These are phyloP conservation scores for Chrysaora quinquecirrha DNA, from an alignment of 30 jellyfish, hydroid and myxozoan genomes.

Conservation along the genomic window DNA sequence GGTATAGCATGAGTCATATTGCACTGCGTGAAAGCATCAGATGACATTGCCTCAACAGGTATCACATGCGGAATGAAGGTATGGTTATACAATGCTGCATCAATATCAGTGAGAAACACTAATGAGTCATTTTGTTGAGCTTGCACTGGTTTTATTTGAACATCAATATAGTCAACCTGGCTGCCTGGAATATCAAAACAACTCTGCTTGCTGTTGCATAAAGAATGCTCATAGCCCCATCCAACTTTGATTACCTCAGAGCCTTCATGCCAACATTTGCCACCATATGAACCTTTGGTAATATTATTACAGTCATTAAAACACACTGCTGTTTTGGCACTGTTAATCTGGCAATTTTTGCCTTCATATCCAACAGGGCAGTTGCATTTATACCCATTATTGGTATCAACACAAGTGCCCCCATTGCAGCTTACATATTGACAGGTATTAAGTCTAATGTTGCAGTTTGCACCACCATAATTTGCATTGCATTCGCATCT, in stretches of 20 bases:
- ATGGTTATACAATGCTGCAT: constrained; percentile 72
- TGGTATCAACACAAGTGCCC: constrained; percentile 75
- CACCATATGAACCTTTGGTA: constrained; percentile 48
- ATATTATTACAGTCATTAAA: constrained; percentile 43
- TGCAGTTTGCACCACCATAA: constrained; percentile 82
- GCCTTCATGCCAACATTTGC: constrained; percentile 92
- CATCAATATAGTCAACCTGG: constrained; percentile 70
- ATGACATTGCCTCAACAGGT: constrained; percentile 77
- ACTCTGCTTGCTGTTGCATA: constrained; percentile 83
- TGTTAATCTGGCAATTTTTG: constrained; percentile 79
- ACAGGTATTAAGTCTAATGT: constrained; percentile 65
- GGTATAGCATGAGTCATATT: constrained; percentile 81
- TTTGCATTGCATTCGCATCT: constrained; percentile 88
- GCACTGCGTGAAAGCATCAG: constrained; percentile 78
- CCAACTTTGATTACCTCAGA: constrained; percentile 81
- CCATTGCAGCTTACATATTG: constrained; percentile 74
- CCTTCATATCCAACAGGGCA: constrained; percentile 79
- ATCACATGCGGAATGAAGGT: constrained; percentile 82
- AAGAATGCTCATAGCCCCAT: constrained; percentile 94
- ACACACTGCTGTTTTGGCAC: constrained; percentile 28
- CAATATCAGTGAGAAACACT: constrained; percentile 79
- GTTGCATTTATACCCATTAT: constrained; percentile 68
- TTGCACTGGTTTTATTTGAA: constrained; percentile 92
- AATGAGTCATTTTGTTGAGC: constrained; percentile 80
- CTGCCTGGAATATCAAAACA: constrained; percentile 71